Conservation (phyloP, 30 jellyfish, hydroid and myxozoan species). For the Nemopilema nomurai region DNA sequence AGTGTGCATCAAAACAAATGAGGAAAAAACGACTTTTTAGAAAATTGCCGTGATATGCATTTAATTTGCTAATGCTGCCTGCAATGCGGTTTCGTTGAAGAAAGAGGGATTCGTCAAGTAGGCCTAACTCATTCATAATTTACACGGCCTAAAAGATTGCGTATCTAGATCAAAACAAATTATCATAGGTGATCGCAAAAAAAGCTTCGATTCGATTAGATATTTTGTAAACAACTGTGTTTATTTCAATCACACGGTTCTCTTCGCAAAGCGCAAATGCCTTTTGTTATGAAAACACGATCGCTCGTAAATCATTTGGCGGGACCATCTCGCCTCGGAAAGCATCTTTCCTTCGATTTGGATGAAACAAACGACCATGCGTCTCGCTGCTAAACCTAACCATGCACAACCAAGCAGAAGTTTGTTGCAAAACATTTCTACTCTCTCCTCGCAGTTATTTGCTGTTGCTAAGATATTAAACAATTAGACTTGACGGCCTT, state of each 20-base stretch:
- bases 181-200: conserved; percentile 12
- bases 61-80: conserved; percentile 45
- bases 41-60: conserved; percentile 46
- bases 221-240: conserved; percentile 34
- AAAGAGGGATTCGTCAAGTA: conserved; percentile 1
- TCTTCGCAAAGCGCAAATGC: conserved; percentile 47
- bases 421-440: neutral
- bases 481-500: too few relatives aligned
- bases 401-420: neutral
- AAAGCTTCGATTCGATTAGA: conserved; percentile 27
- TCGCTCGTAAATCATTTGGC: conserved; percentile 22
- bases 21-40: conserved; percentile 13
- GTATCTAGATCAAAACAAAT: conserved; percentile 43
- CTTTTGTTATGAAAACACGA: conserved; percentile 37
- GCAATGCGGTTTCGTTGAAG: conserved; percentile 44
- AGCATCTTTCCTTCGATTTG: neutral
- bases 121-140: conserved; percentile 18
- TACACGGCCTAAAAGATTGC: conserved; percentile 19
- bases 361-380: neutral
- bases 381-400: neutral
- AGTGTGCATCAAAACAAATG: conserved; percentile 50
- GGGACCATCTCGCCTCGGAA: neutral
- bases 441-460: neutral
- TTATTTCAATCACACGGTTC: conserved; percentile 35
- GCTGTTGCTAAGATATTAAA: neutral